These are phyloP conservation scores for Catalaphyllia jardinei DNA, from an alignment of 64 coral and sea anemone species.

Conservation along the genomic window DNA sequence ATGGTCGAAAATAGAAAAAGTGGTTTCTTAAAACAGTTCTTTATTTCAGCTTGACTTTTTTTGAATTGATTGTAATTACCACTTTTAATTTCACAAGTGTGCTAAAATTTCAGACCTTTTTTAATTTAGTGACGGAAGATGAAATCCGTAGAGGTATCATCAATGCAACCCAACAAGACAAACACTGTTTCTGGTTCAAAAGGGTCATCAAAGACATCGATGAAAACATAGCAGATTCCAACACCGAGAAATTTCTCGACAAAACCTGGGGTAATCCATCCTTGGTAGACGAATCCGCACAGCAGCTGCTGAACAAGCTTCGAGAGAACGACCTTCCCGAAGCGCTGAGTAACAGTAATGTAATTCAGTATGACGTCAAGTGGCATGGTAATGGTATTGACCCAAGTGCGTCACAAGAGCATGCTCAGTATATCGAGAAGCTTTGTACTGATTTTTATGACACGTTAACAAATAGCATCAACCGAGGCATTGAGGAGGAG, in stretches of 20 bases:
- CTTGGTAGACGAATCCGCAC: constrained; percentile 71
- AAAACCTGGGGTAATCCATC: constrained; percentile 83
- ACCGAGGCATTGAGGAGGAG: constrained; percentile 64
- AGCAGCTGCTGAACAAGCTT: constrained; percentile 50
- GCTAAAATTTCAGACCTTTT: not conserved
- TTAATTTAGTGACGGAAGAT: constrained; percentile 90
- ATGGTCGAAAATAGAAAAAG: too few relatives aligned
- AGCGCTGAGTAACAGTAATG: constrained; percentile 42
- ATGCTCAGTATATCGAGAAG: constrained; percentile 86
- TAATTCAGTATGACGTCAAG: constrained; percentile 77
- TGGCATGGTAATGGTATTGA: constrained; percentile 90
- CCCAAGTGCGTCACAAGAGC: constrained; percentile 60
- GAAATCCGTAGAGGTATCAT: constrained; percentile 94
- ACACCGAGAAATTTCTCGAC: constrained; percentile 84
- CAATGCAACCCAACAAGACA: constrained; percentile 45
- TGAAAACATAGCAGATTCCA: constrained; percentile 51
- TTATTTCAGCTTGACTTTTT: too few relatives aligned
- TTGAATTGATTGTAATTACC: too few relatives aligned
- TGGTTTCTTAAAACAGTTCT: too few relatives aligned
- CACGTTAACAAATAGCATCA: constrained; percentile 62
- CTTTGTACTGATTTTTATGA: constrained; percentile 81
- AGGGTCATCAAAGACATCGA: constrained; percentile 73
- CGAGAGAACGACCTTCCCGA: constrained; percentile 75
- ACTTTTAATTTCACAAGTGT: not conserved
- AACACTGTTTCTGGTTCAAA: constrained; percentile 95